phyloP scores from a whole-genome alignment of 1,140 invertebrate genomes.

The Zaprionus taronus region DNA sequence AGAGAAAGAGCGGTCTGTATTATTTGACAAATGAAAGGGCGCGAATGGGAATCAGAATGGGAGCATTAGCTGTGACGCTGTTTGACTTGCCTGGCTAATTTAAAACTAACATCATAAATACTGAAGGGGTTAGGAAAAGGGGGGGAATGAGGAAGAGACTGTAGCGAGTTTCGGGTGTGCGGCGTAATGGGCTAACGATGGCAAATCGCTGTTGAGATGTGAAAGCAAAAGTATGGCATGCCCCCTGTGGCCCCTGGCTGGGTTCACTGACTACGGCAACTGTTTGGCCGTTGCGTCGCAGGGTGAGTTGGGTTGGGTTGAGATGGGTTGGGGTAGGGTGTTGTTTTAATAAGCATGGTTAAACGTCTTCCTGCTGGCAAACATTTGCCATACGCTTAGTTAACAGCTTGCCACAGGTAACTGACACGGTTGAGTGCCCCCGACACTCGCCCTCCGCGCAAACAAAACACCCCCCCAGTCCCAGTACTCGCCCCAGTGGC shows the following conservation, averaged over 20 bases:
- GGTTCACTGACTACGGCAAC: constrained; percentile 60
- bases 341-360: constrained; percentile 75
- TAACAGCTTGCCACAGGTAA: constrained; percentile 80
- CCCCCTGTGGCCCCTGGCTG: constrained; percentile 66
- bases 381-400: constrained; percentile 79
- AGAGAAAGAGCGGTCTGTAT: constrained; percentile 9
- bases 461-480: constrained; percentile 53
- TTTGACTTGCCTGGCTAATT: constrained; percentile 78
- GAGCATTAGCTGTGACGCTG: constrained; percentile 71
- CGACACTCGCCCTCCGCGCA: constrained; percentile 53
- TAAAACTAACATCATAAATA: constrained; percentile 82
- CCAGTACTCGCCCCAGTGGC: not conserved
- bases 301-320: not conserved
- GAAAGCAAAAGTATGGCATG: constrained; percentile 80
- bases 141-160: not conserved
- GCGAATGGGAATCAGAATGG: constrained; percentile 39
- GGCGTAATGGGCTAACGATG: constrained; percentile 33
- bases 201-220: constrained; percentile 63
- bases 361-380: constrained; percentile 77
- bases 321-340: constrained; percentile 21
- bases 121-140: constrained; percentile 43
- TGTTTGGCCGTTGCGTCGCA: constrained; percentile 3
- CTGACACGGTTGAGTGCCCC: constrained; percentile 72
- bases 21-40: constrained; percentile 32
- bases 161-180: not conserved